phyloP scores from a whole-genome alignment of 2,888 invertebrate species.

The Deilephila porcellus region DNA sequence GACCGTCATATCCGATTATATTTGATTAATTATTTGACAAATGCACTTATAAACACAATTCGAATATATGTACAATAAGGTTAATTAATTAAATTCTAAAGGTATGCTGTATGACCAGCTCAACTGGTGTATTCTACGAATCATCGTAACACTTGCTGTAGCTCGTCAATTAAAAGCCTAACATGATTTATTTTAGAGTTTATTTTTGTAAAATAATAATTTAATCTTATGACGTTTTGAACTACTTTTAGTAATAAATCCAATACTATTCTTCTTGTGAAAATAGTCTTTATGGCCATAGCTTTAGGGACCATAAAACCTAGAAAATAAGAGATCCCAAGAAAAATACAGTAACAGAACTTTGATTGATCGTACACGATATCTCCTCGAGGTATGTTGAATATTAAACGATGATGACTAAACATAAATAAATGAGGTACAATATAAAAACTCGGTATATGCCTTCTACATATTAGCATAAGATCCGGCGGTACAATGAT shows the following conservation, averaged over 20 bases:
- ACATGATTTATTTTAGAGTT: background rate
- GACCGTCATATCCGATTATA: conserved; percentile 42
- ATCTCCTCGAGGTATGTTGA: conserved; percentile 68
- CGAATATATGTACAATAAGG: conserved; percentile 47
- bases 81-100: conserved; percentile 47
- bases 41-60: conserved; percentile 50
- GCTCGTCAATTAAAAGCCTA: background rate
- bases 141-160: background rate
- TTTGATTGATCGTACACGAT: conserved; percentile 74
- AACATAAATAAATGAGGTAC: conserved; percentile 74
- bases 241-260: background rate
- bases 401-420: conserved; percentile 77
- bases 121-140: background rate
- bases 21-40: conserved; percentile 48
- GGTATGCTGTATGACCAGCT: conserved; percentile 8
- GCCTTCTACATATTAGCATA: conserved; percentile 61
- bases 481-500: conserved; percentile 53
- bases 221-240: background rate
- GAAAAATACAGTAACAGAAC: conserved; percentile 48
- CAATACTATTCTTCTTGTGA: conserved; percentile 4
- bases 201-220: background rate
- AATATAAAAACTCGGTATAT: conserved; percentile 56
- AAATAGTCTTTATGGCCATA: conserved; percentile 27
- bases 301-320: conserved; percentile 24
- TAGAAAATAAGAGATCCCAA: conserved; percentile 11